These are phyloP conservation scores for Semnornis frantzii DNA, from an alignment of 2,113 vertebrate genomes.

Conservation along the genomic window DNA sequence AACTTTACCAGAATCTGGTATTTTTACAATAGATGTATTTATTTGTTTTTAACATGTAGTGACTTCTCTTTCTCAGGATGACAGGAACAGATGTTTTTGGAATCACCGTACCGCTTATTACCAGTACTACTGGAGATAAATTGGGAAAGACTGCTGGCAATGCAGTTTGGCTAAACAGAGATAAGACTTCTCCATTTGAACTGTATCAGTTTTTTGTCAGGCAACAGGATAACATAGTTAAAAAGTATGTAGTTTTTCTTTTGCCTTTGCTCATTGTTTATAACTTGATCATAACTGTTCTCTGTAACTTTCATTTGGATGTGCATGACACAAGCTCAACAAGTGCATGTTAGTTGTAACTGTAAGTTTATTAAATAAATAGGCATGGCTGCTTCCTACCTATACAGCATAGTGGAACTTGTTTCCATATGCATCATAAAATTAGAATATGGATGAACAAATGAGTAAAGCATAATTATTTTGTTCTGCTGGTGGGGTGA, in stretches of 20 bases:
- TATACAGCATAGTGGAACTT: not conserved
- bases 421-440: not conserved
- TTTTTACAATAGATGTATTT: too few species aligned
- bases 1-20: not conserved
- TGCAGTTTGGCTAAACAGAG: slow-evolving; percentile 92
- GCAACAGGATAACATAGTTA: slow-evolving; percentile 82
- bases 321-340: not conserved
- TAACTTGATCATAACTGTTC: not conserved
- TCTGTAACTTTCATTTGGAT: not conserved
- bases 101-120: slow-evolving; percentile 91
- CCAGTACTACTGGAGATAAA: slow-evolving; percentile 90
- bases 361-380: not conserved
- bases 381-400: not conserved
- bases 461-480: not conserved
- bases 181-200: slow-evolving; percentile 92
- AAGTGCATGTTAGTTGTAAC: not conserved
- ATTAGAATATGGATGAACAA: not conserved
- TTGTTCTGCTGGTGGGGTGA: not conserved
- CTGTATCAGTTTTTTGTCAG: slow-evolving; percentile 95
- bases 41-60: not conserved
- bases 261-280: not conserved
- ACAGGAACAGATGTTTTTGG: slow-evolving; percentile 91
- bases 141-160: slow-evolving; percentile 96
- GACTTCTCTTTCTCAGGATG: slow-evolving; percentile 70
- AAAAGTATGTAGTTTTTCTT: slow-evolving; percentile 77